phyloP scores from a whole-genome alignment of 1,140 invertebrate genomes.

The Oreohelix idahoensis region DNA sequence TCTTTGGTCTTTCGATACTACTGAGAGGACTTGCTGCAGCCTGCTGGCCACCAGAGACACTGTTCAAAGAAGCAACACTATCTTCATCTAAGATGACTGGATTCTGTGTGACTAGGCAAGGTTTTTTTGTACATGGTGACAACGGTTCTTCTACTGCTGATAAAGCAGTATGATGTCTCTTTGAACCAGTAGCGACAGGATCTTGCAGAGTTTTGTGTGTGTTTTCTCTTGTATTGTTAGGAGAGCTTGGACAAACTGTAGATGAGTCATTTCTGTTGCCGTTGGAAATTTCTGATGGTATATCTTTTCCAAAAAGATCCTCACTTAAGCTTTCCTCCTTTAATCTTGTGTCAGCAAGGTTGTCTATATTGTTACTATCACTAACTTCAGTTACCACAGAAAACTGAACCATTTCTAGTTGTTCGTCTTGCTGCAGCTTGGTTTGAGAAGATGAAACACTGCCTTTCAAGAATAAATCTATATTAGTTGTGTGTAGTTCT shows the following conservation, averaged over 20 bases:
- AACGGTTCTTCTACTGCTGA: background rate
- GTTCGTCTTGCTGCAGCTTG: background rate
- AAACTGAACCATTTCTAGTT: background rate
- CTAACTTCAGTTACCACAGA: background rate
- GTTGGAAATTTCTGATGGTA: background rate
- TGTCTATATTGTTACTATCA: background rate
- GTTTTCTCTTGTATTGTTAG: background rate
- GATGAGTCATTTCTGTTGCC: background rate
- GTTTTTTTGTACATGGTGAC: background rate
- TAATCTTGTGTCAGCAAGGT: background rate
- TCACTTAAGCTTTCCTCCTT: background rate
- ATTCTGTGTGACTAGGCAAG: background rate
- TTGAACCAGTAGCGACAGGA: background rate
- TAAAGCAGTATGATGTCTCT: background rate
- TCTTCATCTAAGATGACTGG: constrained; percentile 6
- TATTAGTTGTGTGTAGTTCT: background rate
- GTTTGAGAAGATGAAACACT: background rate
- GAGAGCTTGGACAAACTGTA: background rate
- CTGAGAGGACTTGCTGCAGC: constrained; percentile 9
- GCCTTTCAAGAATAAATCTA: background rate
- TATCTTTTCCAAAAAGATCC: background rate
- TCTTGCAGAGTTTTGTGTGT: background rate
- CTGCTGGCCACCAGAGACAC: background rate
- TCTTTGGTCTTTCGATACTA: constrained; percentile 9
- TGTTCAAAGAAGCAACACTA: constrained; percentile 16